Conservation (phyloP, 2,888 invertebrate genomes). For the Willowsia nigromaculata region DNA sequence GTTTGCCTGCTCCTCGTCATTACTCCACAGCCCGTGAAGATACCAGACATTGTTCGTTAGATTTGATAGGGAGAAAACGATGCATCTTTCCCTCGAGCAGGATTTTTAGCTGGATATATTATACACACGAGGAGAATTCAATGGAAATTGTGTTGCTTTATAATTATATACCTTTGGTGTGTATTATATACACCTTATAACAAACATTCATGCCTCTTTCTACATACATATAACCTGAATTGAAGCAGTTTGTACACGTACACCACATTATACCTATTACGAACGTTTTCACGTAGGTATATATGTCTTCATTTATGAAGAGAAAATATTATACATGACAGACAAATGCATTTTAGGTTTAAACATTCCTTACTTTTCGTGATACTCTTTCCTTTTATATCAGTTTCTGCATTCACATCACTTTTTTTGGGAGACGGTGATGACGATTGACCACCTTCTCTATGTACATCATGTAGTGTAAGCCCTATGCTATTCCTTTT, state of each 20-base stretch:
- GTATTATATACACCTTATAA: not conserved
- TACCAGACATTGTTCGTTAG: conserved; percentile 61
- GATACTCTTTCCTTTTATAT: not conserved
- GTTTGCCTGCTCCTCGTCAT: conserved; percentile 43
- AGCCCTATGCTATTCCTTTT: conserved; percentile 27
- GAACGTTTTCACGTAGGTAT: not conserved
- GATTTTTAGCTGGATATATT: conserved; percentile 52
- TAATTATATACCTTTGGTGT: too few species aligned
- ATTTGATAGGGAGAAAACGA: conserved; percentile 53
- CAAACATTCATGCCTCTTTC: not conserved
- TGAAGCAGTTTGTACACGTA: not conserved
- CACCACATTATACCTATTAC: not conserved
- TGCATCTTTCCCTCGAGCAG: conserved; percentile 69
- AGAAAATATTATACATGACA: conserved; percentile 9
- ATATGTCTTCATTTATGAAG: conserved; percentile 8
- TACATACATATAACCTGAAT: not conserved
- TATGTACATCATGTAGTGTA: not conserved
- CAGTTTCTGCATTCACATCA: conserved; percentile 40
- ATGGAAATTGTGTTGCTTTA: conserved; percentile 53
- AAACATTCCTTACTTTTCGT: conserved; percentile 36
- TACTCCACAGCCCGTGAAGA: conserved; percentile 32
- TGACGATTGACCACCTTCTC: conserved; percentile 43
- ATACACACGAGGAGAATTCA: conserved; percentile 29
- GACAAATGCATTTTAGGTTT: conserved; percentile 28
- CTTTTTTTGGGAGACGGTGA: conserved; percentile 11